Evolutionary conservation across 2,888 invertebrate species (phyloP), one percentile per base, ranked within the genome.

Genomic region (Synanthedon vespiformis): DNA sequence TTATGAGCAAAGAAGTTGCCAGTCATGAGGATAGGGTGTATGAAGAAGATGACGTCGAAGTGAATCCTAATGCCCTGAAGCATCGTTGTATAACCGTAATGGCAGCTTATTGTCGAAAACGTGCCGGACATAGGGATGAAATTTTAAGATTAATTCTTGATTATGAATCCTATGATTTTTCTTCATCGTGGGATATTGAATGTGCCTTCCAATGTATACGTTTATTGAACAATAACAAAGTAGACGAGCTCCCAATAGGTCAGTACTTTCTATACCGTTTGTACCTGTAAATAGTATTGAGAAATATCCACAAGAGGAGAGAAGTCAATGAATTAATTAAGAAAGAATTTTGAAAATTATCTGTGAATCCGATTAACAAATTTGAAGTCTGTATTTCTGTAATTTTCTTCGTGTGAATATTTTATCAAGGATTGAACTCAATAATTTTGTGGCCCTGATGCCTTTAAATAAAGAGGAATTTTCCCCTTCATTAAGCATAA

Each of bases 101-200:
- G 11, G 77, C 83, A 5, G 74, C 78, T 3, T 87, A 80, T 59
- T 84, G 85, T 57, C 72, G 69, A 52, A 69, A 69, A 52, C 56
- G 61, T 5, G 68, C 67, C 3, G 65, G 67, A 48, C 80, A 75
- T 55, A 72, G 77, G 44, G 68, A 73, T 11, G 83, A 85, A 57
- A 61, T 86, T 56, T 58, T 83, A 2, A 74, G 77, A 44, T 65
- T 80, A 27, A 72, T 88, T 52, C 61, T 87, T 13, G 74, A 83
- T 55, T 62, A 68, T 2, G 72, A 72, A 54, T 57, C 77, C 13
- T 88, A 81, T 53, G 73, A 77, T 57, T 83, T 83, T 53, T 54
- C 61, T 14, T 61, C 59, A 4, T 67, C 56, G 40, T 64, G 59
- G 61, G 77, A 87, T 60, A 64, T 75, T 4, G 67, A 71, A 22